A percentile compares a stretch with the other conserved stretches of the same genome.
Evolutionary conservation across 2,888 invertebrate genomes (phyloP).

Genomic region (Cataglyphis altisquamis): DNA sequence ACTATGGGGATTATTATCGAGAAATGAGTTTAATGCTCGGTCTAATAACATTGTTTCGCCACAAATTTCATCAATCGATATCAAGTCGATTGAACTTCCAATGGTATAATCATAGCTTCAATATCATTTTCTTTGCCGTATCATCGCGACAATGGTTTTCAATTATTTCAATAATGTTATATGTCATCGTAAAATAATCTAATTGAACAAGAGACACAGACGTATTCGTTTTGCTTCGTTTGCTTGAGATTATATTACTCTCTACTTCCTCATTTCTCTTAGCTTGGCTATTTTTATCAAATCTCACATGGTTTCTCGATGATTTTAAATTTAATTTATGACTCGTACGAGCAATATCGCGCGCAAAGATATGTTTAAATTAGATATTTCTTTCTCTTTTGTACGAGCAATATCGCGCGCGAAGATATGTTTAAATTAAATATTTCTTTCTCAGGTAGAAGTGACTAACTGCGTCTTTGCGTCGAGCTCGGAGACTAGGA

Average conservation of each 20-base stretch:
- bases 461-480: neutral
- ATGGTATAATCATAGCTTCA: neutral
- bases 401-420: neutral
- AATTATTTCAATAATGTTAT: constrained; percentile 4
- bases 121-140: neutral
- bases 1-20: constrained; percentile 25
- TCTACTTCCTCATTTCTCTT: constrained; percentile 7
- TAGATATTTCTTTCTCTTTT: constrained; percentile 3
- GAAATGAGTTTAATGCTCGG: constrained; percentile 43
- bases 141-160: neutral
- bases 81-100: neutral
- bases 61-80: constrained; percentile 31
- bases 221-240: neutral
- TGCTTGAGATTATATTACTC: neutral
- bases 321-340: neutral
- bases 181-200: neutral
- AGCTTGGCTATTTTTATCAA: neutral
- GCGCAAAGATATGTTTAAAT: neutral
- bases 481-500: neutral
- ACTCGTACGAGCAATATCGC: neutral
- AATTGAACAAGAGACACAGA: neutral
- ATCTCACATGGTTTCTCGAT: neutral
- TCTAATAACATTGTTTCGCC: constrained; percentile 23
- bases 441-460: constrained; percentile 21
- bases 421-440: neutral